phyloP scores from a whole-genome alignment of 2,888 invertebrate species.

The Drosophila peninsularis region DNA sequence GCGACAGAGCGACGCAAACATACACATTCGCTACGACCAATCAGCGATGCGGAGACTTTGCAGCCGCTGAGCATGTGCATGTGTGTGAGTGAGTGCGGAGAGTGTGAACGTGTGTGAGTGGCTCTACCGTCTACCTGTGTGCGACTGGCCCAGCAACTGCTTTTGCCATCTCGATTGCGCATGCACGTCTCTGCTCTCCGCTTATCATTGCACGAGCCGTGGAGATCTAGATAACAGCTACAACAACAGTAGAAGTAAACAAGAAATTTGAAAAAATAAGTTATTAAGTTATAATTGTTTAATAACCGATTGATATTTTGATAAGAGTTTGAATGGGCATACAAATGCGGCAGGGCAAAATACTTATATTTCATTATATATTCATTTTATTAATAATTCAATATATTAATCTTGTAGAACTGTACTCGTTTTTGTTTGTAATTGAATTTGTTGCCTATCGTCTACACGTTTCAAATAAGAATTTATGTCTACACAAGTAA shows the following conservation, averaged over 20 bases:
- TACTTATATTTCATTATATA: not conserved
- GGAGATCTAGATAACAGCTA: constrained; percentile 33
- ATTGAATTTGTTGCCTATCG: not conserved
- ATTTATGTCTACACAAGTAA: not conserved
- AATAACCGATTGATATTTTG: not conserved
- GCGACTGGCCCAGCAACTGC: constrained; percentile 36
- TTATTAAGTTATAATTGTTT: not conserved
- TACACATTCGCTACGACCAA: constrained; percentile 65
- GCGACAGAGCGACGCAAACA: constrained; percentile 59
- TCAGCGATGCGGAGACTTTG: constrained; percentile 78
- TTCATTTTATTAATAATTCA: not conserved
- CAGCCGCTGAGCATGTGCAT: constrained; percentile 16
- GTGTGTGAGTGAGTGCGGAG: constrained; percentile 37
- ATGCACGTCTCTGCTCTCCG: constrained; percentile 61
- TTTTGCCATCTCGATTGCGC: constrained; percentile 63
- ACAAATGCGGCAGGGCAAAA: not conserved
- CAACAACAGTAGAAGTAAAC: constrained; percentile 1
- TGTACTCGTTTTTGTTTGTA: too few relatives aligned
- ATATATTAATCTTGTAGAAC: not conserved
- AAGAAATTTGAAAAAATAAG: not conserved
- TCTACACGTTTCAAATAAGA: not conserved
- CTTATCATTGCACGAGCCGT: constrained; percentile 5
- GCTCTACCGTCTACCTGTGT: constrained; percentile 14
- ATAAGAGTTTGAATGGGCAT: not conserved
- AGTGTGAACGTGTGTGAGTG: constrained; percentile 35